These are phyloP conservation scores for Muscina levida DNA, from an alignment of 2,888 invertebrate species.

Conservation along the genomic window DNA sequence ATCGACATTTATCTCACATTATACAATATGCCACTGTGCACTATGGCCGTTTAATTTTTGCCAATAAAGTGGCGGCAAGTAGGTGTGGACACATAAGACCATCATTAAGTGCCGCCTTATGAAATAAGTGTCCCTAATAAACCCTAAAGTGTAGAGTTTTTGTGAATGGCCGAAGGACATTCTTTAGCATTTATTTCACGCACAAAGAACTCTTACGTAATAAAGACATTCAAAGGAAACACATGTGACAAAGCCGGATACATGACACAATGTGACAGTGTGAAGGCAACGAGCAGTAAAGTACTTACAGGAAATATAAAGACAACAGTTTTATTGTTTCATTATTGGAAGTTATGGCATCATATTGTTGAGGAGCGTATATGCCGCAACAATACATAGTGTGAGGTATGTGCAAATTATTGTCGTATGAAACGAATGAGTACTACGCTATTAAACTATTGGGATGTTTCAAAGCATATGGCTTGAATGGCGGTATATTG, in stretches of 20 bases:
- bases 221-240: slow-evolving; percentile 13
- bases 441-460: no score
- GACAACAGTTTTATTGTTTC: slow-evolving; percentile 32
- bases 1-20: no score
- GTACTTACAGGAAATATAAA: not conserved
- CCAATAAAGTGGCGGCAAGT: slow-evolving; percentile 79
- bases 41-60: no score
- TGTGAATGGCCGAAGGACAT: not conserved
- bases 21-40: no score
- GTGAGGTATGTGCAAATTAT: slow-evolving; percentile 25
- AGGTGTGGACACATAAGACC: slow-evolving; percentile 72
- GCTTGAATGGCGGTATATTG: no score
- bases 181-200: not conserved
- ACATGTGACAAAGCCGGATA: slow-evolving; percentile 25
- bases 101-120: slow-evolving; percentile 80
- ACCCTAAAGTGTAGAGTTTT: slow-evolving; percentile 35
- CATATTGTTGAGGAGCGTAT: no score
- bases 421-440: no score
- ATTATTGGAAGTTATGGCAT: slow-evolving; percentile 37
- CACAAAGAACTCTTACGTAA: not conserved
- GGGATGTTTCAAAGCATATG: no score
- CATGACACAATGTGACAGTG: not conserved
- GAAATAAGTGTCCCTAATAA: not conserved
- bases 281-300: not conserved
- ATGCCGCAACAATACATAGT: no score